Evolutionary conservation across 2,113 vertebrate genomes (phyloP).

Genomic region (Mormyrus iriodes): DNA sequence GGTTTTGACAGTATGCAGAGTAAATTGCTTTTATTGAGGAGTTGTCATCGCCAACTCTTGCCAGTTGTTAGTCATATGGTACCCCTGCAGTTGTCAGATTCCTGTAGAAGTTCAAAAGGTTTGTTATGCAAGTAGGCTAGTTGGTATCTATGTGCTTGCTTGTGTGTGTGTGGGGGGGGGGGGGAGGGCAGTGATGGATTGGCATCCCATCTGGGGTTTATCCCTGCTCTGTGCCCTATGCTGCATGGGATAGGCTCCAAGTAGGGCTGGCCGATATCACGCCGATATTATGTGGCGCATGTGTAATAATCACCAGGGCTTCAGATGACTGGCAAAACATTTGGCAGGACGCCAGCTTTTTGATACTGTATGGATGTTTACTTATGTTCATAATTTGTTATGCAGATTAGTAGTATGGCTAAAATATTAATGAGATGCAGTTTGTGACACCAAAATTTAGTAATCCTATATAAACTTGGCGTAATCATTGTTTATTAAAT

Average conservation of each 20-base stretch:
- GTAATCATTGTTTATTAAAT: no score
- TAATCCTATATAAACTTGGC: no score
- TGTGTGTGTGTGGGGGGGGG: neutral
- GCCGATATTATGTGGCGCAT: no score
- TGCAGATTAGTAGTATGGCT: no score
- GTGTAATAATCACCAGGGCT: no score
- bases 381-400: no score
- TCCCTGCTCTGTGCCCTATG: neutral
- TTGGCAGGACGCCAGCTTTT: no score
- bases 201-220: neutral
- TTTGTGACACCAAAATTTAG: no score
- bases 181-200: neutral
- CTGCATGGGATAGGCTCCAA: neutral
- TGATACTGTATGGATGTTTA: no score
- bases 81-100: neutral
- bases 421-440: no score
- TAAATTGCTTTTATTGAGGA: neutral
- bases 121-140: neutral
- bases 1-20: neutral
- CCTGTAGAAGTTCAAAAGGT: neutral
- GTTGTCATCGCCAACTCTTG: neutral
- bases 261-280: no score
- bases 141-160: neutral
- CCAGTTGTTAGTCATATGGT: neutral
- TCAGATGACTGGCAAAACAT: no score